These are phyloP conservation scores for Norana najaformis DNA, from an alignment of 2,888 invertebrate genomes.

Conservation along the genomic window DNA sequence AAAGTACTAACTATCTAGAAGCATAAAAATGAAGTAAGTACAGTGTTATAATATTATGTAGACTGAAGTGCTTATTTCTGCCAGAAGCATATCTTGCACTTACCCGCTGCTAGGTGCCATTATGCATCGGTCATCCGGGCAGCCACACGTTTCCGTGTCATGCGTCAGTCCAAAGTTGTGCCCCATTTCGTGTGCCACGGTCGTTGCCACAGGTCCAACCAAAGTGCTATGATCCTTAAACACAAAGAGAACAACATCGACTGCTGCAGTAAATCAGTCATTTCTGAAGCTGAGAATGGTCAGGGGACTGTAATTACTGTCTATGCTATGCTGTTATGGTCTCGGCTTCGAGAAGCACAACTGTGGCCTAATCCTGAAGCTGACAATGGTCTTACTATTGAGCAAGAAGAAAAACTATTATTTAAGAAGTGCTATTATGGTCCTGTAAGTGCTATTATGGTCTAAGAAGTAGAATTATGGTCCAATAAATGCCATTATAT, in stretches of 20 bases:
- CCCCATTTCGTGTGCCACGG: constrained; percentile 97
- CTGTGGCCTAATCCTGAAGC: no score
- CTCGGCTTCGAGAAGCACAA: no score
- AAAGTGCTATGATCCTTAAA: constrained; percentile 77
- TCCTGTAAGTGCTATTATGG: not conserved
- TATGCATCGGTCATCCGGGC: constrained; percentile 74
- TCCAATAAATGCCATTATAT: not conserved
- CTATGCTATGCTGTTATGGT: not conserved
- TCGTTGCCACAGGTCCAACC: constrained; percentile 88
- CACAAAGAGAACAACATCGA: not conserved
- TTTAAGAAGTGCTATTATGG: not conserved
- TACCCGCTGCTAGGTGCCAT: constrained; percentile 94
- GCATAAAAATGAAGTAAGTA: no score
- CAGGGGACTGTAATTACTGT: not conserved
- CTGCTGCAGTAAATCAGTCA: not conserved
- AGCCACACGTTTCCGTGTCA: constrained; percentile 80
- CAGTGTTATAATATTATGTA: no score
- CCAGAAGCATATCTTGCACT: no score
- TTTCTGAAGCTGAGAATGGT: not conserved
- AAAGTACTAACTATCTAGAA: no score
- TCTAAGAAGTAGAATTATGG: not conserved
- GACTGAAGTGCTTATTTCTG: no score
- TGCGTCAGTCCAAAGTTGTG: constrained; percentile 99
- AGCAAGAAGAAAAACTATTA: no score
- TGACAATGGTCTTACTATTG: no score